Percentiles rank a stretch among this genome's conserved stretches.
phyloP scores from a whole-genome alignment of 2,888 invertebrate genomes.

The Drosophila eohydei region DNA sequence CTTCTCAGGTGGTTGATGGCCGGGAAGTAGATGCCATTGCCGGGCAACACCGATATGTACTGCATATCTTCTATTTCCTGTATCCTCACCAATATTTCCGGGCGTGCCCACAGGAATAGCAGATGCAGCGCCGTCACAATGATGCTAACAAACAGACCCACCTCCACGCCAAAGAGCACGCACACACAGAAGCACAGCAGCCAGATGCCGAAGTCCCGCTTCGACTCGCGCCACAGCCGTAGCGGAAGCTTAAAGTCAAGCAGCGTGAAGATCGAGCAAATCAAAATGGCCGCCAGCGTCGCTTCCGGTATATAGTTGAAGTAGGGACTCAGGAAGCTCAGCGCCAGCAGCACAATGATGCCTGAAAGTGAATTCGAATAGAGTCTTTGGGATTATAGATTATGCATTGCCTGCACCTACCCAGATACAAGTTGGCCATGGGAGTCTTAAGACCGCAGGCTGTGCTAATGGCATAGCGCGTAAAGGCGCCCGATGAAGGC shows the following conservation, averaged over 20 bases:
- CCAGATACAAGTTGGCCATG: constrained; percentile 86
- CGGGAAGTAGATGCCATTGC: constrained; percentile 90
- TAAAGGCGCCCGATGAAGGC: constrained; percentile 95
- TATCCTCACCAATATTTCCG: constrained; percentile 85
- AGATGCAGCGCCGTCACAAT: constrained; percentile 88
- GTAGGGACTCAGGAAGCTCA: constrained; percentile 94
- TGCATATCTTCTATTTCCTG: constrained; percentile 85
- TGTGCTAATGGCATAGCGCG: constrained; percentile 94
- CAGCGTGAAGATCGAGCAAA: constrained; percentile 90
- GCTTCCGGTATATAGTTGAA: constrained; percentile 95
- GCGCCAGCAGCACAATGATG: constrained; percentile 91
- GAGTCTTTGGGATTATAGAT: background rate
- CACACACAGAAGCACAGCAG: constrained; percentile 89
- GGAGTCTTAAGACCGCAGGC: constrained; percentile 95
- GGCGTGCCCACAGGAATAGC: constrained; percentile 89
- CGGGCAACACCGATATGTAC: constrained; percentile 88
- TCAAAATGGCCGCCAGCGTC: constrained; percentile 94
- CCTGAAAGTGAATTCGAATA: constrained; percentile 86
- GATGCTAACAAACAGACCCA: constrained; percentile 91
- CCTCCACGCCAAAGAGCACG: constrained; percentile 90
- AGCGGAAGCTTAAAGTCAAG: constrained; percentile 86
- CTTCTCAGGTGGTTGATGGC: constrained; percentile 89
- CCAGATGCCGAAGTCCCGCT: constrained; percentile 89
- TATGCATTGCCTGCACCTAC: constrained; percentile 46
- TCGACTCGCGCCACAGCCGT: constrained; percentile 87